A percentile compares a stretch with the other conserved stretches of the same genome.
phyloP scores from a whole-genome alignment of 1,140 invertebrate species.

The Panagrolaimus sp. region DNA sequence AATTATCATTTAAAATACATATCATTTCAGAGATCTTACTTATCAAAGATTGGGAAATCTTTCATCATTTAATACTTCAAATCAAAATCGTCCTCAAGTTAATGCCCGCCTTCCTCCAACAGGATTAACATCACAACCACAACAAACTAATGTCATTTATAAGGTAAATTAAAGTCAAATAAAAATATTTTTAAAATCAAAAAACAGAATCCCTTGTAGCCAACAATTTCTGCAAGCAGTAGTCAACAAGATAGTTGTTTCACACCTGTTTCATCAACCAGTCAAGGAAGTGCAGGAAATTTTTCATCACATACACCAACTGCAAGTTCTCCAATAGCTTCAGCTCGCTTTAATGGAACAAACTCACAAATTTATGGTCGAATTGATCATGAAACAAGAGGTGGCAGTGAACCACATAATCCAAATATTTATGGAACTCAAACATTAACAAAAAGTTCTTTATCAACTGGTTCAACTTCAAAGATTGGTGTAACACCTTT shows the following conservation, averaged over 20 bases:
- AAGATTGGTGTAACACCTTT: neutral
- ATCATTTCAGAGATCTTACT: neutral
- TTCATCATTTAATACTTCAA: neutral
- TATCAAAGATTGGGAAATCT: constrained; percentile 5
- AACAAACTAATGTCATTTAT: neutral
- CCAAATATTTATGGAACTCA: neutral
- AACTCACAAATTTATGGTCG: neutral
- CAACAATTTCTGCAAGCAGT: neutral
- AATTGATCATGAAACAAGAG: neutral
- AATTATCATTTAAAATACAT: neutral
- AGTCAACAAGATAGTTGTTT: constrained; percentile 15
- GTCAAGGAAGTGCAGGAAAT: neutral
- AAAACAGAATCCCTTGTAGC: neutral
- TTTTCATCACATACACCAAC: neutral
- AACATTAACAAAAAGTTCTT: neutral
- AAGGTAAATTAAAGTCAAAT: neutral
- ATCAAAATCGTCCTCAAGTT: neutral
- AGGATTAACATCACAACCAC: neutral
- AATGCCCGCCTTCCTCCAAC: neutral
- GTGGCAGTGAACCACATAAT: neutral
- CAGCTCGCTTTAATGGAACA: neutral
- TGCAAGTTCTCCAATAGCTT: neutral
- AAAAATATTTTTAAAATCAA: neutral
- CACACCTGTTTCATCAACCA: neutral
- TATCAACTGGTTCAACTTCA: neutral